phyloP scores from a whole-genome alignment of 2,888 invertebrate genomes.

The Gasteruption jaculator region DNA sequence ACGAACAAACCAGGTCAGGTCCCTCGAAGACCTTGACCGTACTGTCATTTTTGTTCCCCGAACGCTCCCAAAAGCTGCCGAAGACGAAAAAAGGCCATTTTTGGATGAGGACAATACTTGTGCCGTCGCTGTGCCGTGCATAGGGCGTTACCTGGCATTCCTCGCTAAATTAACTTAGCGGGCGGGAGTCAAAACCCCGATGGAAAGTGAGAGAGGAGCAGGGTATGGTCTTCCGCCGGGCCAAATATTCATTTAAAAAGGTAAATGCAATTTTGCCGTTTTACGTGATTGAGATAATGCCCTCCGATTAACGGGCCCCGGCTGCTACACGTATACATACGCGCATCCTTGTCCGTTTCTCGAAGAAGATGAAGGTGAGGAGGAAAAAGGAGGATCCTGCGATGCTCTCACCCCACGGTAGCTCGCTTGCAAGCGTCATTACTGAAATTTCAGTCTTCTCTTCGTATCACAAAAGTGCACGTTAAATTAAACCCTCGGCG shows the following conservation, averaged over 20 bases:
- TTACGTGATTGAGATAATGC: conserved; percentile 53
- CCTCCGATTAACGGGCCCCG: conserved; percentile 47
- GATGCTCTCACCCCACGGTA: conserved; percentile 34
- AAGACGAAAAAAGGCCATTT: too few species aligned
- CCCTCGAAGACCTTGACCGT: too few species aligned
- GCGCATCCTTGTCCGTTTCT: conserved; percentile 11
- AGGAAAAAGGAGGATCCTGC: conserved; percentile 18
- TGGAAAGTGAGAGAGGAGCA: conserved; percentile 49
- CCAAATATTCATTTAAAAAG: conserved; percentile 53
- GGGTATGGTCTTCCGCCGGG: conserved; percentile 41
- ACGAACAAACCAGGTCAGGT: too few species aligned
- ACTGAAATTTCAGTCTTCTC: conserved; percentile 44
- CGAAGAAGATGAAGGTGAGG: conserved; percentile 23
- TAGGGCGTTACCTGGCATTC: conserved; percentile 50
- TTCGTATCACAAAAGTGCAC: conserved; percentile 31
- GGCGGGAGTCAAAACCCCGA: conserved; percentile 50
- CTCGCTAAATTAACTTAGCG: conserved; percentile 52
- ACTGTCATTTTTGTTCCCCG: too few species aligned
- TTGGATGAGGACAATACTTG: conserved; percentile 35
- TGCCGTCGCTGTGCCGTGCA: conserved; percentile 36
- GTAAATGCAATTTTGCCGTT: conserved; percentile 52
- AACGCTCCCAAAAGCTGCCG: too few species aligned
- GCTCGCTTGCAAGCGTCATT: conserved; percentile 48
- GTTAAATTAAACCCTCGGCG: conserved; percentile 21
- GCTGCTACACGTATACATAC: conserved; percentile 17